Conservation (phyloP, 2,888 invertebrate species). For the Drosophila siamana region DNA sequence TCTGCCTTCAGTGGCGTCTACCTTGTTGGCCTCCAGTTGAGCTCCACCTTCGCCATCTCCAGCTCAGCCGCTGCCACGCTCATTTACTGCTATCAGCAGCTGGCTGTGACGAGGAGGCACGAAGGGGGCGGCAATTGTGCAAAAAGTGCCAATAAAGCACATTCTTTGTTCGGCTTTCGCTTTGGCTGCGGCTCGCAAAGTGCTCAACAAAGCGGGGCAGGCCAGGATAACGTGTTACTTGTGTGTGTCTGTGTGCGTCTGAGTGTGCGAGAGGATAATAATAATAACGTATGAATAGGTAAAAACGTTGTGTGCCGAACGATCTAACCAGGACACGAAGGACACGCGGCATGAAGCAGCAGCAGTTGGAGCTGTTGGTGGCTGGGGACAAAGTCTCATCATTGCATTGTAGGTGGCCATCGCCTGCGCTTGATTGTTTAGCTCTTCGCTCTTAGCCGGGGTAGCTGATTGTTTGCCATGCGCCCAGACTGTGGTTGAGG, state of each 20-base stretch:
- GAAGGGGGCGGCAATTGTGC: conserved; percentile 70
- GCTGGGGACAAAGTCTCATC: conserved; percentile 36
- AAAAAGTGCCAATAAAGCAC: conserved; percentile 85
- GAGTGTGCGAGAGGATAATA: conserved; percentile 75
- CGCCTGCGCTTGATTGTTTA: conserved; percentile 76
- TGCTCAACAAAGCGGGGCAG: conserved; percentile 78
- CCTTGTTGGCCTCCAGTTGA: conserved; percentile 54
- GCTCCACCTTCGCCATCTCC: conserved; percentile 21
- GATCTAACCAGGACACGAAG: conserved; percentile 33
- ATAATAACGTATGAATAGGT: conserved; percentile 83
- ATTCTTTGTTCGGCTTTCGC: conserved; percentile 80
- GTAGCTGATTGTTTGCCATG: conserved; percentile 59
- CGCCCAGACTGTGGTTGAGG: conserved; percentile 56
- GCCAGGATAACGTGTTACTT: conserved; percentile 64
- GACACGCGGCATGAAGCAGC: not conserved
- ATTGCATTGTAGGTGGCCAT: conserved; percentile 71
- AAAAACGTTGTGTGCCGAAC: conserved; percentile 66
- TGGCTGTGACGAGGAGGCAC: conserved; percentile 6
- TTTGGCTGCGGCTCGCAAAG: conserved; percentile 71
- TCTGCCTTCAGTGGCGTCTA: conserved; percentile 32
- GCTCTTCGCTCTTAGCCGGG: conserved; percentile 57
- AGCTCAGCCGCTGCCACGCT: conserved; percentile 64
- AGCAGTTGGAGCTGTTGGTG: not conserved
- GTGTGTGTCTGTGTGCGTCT: conserved; percentile 45
- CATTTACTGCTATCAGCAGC: conserved; percentile 63